phyloP scores from a whole-genome alignment of 2,888 invertebrate genomes.

The Caradrina kadenii region DNA sequence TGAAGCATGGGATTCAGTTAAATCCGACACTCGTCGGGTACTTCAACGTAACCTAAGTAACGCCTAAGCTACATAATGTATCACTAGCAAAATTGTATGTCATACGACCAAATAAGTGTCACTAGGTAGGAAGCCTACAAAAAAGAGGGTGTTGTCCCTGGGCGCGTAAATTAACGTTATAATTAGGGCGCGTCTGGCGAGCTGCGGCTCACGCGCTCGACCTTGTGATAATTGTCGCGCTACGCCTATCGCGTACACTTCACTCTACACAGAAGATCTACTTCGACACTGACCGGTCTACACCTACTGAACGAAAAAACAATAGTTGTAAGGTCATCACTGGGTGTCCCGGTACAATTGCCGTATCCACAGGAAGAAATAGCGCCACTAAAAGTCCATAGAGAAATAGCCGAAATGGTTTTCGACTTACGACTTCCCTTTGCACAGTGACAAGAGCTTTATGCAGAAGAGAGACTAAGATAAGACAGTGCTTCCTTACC shows the following conservation, averaged over 20 bases:
- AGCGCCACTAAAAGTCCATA: no score
- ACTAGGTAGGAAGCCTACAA: conserved; percentile 18
- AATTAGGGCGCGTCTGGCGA: conserved; percentile 57
- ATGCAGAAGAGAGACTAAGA: no score
- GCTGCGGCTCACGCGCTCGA: conserved; percentile 41
- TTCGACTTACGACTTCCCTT: no score
- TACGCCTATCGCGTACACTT: background rate
- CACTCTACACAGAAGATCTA: conserved; percentile 8
- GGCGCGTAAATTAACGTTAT: conserved; percentile 41
- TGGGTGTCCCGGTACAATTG: no score
- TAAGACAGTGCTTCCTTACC: no score
- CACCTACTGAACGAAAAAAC: background rate
- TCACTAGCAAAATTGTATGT: background rate
- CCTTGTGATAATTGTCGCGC: conserved; percentile 46
- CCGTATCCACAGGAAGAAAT: no score
- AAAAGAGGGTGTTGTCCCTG: conserved; percentile 4
- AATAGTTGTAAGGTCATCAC: background rate
- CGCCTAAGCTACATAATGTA: background rate
- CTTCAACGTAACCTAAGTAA: no score
- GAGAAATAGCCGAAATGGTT: no score
- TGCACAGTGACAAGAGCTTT: no score
- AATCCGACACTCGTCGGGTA: background rate
- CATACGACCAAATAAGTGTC: background rate
- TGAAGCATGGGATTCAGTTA: background rate
- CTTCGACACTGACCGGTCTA: background rate